Conservation (phyloP, 2,113 vertebrate species). For the Numida meleagris region DNA sequence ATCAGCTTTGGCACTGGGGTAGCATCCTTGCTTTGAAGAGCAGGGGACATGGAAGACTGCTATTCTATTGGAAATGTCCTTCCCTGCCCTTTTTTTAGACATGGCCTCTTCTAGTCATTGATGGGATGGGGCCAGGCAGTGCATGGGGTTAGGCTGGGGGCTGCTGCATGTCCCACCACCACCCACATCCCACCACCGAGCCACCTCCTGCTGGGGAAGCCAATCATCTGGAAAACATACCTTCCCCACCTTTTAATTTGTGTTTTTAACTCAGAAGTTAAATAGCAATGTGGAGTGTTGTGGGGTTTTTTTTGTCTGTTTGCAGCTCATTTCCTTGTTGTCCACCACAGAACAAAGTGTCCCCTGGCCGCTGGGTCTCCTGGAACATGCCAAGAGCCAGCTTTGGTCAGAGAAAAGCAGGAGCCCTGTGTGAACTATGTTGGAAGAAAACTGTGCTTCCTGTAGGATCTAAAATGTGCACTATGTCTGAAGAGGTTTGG, state of each 20-base stretch:
- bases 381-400: neutral
- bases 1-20: neutral
- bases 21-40: neutral
- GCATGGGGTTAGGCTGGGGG: neutral
- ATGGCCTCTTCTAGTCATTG: neutral
- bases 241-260: neutral
- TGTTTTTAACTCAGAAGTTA: neutral
- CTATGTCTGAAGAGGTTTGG: neutral
- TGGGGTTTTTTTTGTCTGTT: neutral
- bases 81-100: neutral
- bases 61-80: neutral
- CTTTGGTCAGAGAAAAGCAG: neutral
- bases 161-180: neutral
- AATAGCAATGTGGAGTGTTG: no score
- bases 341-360: fast-evolving
- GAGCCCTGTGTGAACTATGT: neutral
- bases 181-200: neutral
- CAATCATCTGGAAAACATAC: neutral
- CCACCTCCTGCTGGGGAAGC: neutral
- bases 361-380: neutral
- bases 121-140: neutral
- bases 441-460: neutral
- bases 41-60: neutral
- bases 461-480: neutral
- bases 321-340: neutral